phyloP scores from a whole-genome alignment of 2,797 vertebrate genomes.

The Spea hammondii region DNA sequence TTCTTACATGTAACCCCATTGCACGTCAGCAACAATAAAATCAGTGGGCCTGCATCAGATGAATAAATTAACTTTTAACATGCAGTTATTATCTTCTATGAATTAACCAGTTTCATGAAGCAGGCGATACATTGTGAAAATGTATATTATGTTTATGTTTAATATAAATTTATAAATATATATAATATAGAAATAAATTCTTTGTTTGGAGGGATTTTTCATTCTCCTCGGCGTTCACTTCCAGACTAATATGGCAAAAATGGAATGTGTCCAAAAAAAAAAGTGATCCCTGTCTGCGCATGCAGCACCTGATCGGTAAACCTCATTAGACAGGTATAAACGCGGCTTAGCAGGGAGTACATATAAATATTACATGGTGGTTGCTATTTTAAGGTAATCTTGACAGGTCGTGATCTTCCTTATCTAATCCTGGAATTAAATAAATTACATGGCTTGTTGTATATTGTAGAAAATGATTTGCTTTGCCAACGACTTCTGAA shows the following conservation, averaged over 20 bases:
- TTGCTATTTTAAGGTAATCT: conserved; percentile 8
- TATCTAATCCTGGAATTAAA: conserved; percentile 12
- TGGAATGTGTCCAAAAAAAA: not conserved
- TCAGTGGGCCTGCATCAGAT: no score
- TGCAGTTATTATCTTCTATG: no score
- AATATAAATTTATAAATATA: no score
- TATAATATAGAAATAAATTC: no score
- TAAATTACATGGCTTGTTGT: not conserved
- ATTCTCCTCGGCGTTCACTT: no score
- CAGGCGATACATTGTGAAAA: no score
- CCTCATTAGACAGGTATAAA: conserved; percentile 15
- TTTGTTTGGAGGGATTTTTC: no score
- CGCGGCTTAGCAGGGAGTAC: not conserved
- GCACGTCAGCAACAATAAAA: no score
- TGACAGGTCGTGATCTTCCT: not conserved
- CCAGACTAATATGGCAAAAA: not conserved
- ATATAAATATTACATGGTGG: conserved; percentile 25
- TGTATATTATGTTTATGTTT: no score
- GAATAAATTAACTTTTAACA: no score
- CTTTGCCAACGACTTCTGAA: conserved; percentile 1
- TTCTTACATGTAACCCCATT: no score
- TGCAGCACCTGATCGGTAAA: not conserved
- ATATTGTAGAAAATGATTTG: conserved; percentile 2
- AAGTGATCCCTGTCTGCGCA: not conserved
- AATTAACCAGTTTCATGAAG: no score